Evolutionary conservation across 2,113 vertebrate genomes (phyloP), one percentile per base, ranked within the genome.

Genomic region (Charadrius vociferus): DNA sequence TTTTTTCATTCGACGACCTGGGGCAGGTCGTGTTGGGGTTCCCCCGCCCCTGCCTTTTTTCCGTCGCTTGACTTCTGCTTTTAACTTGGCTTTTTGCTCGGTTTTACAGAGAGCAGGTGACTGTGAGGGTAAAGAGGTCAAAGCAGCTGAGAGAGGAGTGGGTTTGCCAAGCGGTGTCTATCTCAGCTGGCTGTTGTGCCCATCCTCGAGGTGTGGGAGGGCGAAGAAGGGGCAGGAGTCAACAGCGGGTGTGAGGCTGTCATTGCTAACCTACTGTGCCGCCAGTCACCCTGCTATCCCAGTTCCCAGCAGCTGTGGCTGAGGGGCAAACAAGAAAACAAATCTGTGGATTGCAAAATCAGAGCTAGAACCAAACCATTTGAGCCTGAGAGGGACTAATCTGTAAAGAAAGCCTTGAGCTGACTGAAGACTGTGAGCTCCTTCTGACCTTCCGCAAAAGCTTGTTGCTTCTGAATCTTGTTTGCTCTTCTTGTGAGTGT

Each of bases 371-470:
- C 77, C 96, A 86, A 97, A 81, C 82, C 84, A 73, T 70, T 93
- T 82, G 77, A 81, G 86, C 47, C 85, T 75, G 79, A 87, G 80
- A 62, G 41, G 47, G 52, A 53, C 93, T 75, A 62, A 93, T 94
- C 88, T 85, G 49, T 75, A 61, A 86, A 78, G 93, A 93, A 93
- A 71, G 87, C 81, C 70, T 96, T 93, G 79, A 95, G 81, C 74
- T 95, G 47, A 68, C n/a, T 32, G 24, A 58, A 75, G 36, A 21
- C 83, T 49, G 9, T 16, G 90, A 92, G 67, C 62, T 45, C 62
- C 45, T 41, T 81, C 70, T 65, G 77, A 67, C 66, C 56, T 90
- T 72, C 84, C 2, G 3, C 34, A 53, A 70, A 79, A 95, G 77
- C 82, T 75, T 90, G 83, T 30, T 58, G 74, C 3, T 90, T 72